Evolutionary conservation across 2,888 invertebrate genomes (phyloP), one percentile per base, ranked within the genome.

Genomic region (Vesta saturnalis): DNA sequence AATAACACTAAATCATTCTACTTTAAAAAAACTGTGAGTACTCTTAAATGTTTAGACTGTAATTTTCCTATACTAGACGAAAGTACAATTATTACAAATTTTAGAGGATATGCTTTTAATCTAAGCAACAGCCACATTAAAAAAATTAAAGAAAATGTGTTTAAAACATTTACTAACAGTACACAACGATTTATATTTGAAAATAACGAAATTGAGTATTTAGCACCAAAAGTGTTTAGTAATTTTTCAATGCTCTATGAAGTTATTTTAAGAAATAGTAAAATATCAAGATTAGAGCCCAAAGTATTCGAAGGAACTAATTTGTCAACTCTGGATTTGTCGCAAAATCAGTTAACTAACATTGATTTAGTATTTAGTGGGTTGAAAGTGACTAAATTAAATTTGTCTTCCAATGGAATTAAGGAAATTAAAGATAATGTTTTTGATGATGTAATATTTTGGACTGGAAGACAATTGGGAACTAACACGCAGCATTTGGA

Each of bases 401-500:
- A 70, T 43, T 49, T 67, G n/a, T 67, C 70, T 10, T 56, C 14
- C 10, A 70, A 70, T 46, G 46, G 49, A 64, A 64, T 70, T 21
- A 39, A n/a, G 10, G 43, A 57, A 22, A 46, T 70, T 35, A 10
- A 54, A 1, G n/a, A 30, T 46, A 47, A 63, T 22, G 21, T 54
- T 15, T 64, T 70, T 43, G 55, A 64, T 1, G 22, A 67, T 1
- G 57, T 47, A 1, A 63, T n/a, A 10, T 70, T 70, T 57, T 65
- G 69, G 69, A 8, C 14, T 4, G 64, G 56, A 19, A 47, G 60
- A 19, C 60, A 57, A 16, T 61, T 57, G 60, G 59, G 43, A 14
- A 23, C n/a, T 12, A 15, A 23, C n/a, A 30, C 21, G 5, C 67
- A 67, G 22, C n/a, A 49, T 12, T 19, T 69, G 1, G 64, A 69